Percentiles rank a stretch among this genome's conserved stretches.
Conservation (phyloP, 2,113 vertebrate genomes). For the Scartelaos histophorus region DNA sequence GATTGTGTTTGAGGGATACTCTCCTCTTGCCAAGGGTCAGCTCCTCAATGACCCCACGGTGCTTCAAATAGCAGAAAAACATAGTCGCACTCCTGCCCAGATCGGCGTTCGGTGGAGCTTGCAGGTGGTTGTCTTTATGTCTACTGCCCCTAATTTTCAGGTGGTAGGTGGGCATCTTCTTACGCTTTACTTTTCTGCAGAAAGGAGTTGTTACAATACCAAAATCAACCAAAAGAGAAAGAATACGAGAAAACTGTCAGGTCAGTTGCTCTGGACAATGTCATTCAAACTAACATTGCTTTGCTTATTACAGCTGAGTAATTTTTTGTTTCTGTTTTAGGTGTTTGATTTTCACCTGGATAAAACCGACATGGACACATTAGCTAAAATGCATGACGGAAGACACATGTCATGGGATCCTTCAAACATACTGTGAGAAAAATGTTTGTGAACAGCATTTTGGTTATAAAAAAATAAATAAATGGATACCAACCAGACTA, state of each 20-base stretch:
- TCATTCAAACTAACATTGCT: not conserved
- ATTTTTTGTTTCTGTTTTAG: slow-evolving; percentile 10
- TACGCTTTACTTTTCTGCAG: slow-evolving; percentile 49
- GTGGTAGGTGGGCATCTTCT: not conserved
- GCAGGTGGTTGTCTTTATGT: slow-evolving; percentile 35
- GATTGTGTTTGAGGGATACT: slow-evolving; percentile 80
- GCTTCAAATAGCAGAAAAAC: slow-evolving; percentile 73
- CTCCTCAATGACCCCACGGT: slow-evolving; percentile 70
- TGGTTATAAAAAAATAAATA: not conserved
- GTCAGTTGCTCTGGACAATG: slow-evolving; percentile 56
- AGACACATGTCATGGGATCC: slow-evolving; percentile 84
- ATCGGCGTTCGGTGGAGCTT: slow-evolving; percentile 80
- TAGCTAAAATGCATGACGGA: slow-evolving; percentile 81
- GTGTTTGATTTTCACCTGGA: slow-evolving; percentile 66
- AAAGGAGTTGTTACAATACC: slow-evolving; percentile 83
- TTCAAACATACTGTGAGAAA: slow-evolving; percentile 21
- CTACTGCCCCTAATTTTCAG: not conserved
- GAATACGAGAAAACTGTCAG: slow-evolving; percentile 80
- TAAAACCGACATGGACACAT: slow-evolving; percentile 72
- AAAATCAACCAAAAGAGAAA: slow-evolving; percentile 80
- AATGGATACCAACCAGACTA: not conserved
- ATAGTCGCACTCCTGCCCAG: slow-evolving; percentile 73
- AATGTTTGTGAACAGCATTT: not conserved
- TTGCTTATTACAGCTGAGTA: not conserved
- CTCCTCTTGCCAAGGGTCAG: slow-evolving; percentile 79